phyloP scores from a whole-genome alignment of 2,797 vertebrate species.

The Oceanodroma leucorhoa region DNA sequence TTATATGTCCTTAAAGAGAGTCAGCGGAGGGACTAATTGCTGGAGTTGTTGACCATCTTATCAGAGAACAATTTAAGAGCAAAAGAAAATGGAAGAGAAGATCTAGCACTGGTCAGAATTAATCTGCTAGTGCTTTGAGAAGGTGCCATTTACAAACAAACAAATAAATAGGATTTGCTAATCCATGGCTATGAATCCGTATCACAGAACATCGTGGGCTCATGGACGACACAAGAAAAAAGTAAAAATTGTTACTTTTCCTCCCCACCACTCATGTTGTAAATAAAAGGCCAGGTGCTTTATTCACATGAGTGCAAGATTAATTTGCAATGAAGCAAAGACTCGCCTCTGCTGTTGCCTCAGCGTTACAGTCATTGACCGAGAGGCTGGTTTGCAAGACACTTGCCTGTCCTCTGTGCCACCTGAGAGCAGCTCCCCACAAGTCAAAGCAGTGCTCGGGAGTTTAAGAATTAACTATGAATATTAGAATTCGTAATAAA shows the following conservation, averaged over 20 bases:
- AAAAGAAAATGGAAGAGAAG: not conserved
- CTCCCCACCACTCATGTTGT: not conserved
- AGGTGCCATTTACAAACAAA: not conserved
- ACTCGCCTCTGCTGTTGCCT: not conserved
- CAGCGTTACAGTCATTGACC: not conserved
- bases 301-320: not conserved
- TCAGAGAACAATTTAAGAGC: not conserved
- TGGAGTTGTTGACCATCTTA: not conserved
- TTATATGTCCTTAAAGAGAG: not conserved
- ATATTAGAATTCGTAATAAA: not conserved
- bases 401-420: not conserved
- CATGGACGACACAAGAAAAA: not conserved
- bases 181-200: not conserved
- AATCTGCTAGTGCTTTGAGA: not conserved
- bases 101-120: not conserved
- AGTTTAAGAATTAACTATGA: not conserved
- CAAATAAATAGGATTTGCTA: not conserved
- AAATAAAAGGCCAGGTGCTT: not conserved
- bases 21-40: not conserved
- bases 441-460: not conserved
- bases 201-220: not conserved
- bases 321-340: not conserved
- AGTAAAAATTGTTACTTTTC: not conserved
- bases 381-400: not conserved
- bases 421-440: not conserved